Conservation (phyloP, 2,113 vertebrate genomes). For the Uropsilus gracilis region DNA sequence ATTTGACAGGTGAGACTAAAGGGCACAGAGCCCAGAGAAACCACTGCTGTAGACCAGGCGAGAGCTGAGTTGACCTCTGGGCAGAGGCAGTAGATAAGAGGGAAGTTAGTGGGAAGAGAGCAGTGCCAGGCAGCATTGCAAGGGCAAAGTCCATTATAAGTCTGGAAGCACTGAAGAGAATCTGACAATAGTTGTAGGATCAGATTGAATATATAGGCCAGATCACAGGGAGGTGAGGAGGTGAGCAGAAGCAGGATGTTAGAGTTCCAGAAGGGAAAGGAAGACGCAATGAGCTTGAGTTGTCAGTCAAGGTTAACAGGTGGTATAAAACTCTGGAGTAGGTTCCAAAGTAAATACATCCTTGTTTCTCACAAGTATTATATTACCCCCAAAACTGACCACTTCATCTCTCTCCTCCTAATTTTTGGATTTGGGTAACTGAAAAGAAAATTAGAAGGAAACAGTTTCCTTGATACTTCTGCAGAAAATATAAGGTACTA, state of each 20-base stretch:
- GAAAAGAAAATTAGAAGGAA: not conserved
- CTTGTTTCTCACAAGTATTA: not conserved
- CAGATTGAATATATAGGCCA: not conserved
- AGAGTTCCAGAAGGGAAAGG: not conserved
- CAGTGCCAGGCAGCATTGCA: not conserved
- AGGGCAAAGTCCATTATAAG: not conserved
- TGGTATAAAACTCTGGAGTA: not conserved
- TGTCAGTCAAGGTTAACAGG: not conserved
- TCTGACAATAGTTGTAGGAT: not conserved
- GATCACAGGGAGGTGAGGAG: not conserved
- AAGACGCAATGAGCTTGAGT: not conserved
- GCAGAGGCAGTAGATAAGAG: not conserved
- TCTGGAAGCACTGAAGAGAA: not conserved
- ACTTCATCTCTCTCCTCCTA: not conserved
- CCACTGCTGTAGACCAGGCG: not conserved
- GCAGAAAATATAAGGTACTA: not conserved
- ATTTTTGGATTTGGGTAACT: slow-evolving; percentile 26
- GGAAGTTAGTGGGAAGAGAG: not conserved
- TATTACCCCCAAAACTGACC: not conserved
- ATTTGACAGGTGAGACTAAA: not conserved
- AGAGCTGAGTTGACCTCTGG: not conserved
- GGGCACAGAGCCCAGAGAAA: not conserved
- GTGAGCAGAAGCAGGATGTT: not conserved
- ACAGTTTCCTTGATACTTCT: not conserved
- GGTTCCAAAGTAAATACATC: not conserved